Base-by-base conservation (phyloP, 2,797 vertebrate species). In the Gymnocypris eckloni region DNA sequence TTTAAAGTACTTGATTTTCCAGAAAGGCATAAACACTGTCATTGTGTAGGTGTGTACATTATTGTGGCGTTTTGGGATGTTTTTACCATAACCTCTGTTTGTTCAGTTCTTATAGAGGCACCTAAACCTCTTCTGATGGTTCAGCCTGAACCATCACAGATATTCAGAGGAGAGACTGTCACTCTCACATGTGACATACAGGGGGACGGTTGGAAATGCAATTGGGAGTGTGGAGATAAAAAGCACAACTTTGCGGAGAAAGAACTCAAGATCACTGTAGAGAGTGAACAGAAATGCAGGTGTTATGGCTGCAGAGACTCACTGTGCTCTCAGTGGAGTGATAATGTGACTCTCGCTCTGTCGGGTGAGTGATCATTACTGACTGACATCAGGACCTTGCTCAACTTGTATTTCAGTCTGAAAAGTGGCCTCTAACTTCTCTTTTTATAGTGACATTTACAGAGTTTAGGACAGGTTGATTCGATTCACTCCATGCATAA, bases 161-260 rank as follows among this genome's bases (percentile, higher is more conserved):
- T 77, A n/a, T 7, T 41, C 18, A 56, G 11, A 39, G 75, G 52
- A 78, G 16, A 2, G 54, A 61, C 54, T 25, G 20, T 78, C 1
- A 59, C 54, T 78, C 20, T 72, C 41, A 45, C 41, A 25, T 72
- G 70, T 72, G 41, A 72, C 12, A 0, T 25, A 45, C 70, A 2
- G 54, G 37, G 76, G 37, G 18, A 41, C 4, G 37, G 4, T 15
- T n/a, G 37, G 76, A 1, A 4, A 41, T 61, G 25, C 7, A 16
- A 0, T 15, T 59, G 22, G 52, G 0, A 0, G 33, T 78, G 76
- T 78, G 33, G 8, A 39, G 66, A 25, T 12, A 0, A 2, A 70
- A 0, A 1, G 1, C 0, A 41, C 4, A 0, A 0, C 4, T n/a
- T 20, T 71, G 1, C 6, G 3, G 69, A 71, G 11, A 71, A 71